Evolutionary conservation across 2,888 invertebrate species (phyloP), one percentile per base, ranked within the genome.

Genomic region (Sesamia inferens): DNA sequence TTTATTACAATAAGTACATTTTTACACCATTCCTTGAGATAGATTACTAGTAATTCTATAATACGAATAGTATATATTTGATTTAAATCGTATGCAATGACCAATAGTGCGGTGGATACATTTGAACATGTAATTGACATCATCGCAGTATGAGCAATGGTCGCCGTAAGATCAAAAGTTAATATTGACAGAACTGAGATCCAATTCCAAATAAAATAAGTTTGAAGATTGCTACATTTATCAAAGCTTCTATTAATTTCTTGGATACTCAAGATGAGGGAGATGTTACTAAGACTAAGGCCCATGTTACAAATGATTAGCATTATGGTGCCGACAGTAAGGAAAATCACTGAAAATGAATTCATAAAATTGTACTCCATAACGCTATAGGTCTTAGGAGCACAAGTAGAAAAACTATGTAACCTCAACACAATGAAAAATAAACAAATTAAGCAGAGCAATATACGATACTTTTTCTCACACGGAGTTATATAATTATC

Each of bases 381-480:
- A 51, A 0, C 1, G 4, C 3, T 10, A n/a, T 4, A 0, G 1
- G 10, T 10, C 8, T n/a, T 0, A 19, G 16, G 7, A n/a, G 4
- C 1, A 51, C 3, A 19, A 8, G 8, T 8, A 51, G 8, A 19
- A 51, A 1, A 8, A 51, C 4, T 13, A 59, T 31, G 31, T 0
- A 47, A 0, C 8, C 5, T 48, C 0, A 22, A 48, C 6, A 14
- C 11, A 42, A 42, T 42, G 0, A 13, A 39, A 58, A 19, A 6
- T 11, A 8, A 24, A 62, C 48, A 19, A n/a, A 47, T 16, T 5
- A 55, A 31, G 0, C 42, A 59, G 0, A 61, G 0, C 4, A 47
- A 7, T 13, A 68, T 4, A 0, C 22, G 42, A 31, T 63, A 75
- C 13, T 76, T 76, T 7, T 70, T 76, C 11, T 63, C 48, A 42